Evolutionary conservation across 2,888 invertebrate genomes (phyloP).

Genomic region (Leistus spinibarbis): DNA sequence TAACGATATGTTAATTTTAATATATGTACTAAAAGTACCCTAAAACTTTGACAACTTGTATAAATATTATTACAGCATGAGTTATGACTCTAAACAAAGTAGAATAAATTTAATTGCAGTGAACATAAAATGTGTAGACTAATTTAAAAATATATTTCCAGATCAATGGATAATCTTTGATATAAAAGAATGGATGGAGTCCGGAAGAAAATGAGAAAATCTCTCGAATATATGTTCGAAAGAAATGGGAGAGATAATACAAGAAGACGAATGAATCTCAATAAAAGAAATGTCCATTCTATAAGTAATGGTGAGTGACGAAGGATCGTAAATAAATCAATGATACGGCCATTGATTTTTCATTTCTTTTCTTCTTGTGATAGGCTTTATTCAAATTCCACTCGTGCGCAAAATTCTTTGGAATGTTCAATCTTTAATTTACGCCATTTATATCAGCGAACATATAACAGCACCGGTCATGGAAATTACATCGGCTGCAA

Average conservation of each 20-base stretch:
- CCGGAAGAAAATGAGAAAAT: neutral
- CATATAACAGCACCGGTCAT: no score
- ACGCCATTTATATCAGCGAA: no score
- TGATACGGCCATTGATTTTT: constrained; percentile 21
- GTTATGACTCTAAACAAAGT: neutral
- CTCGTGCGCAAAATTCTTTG: neutral
- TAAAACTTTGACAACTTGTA: neutral
- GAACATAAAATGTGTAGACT: neutral
- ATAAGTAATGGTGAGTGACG: constrained; percentile 33
- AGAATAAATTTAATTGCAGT: neutral
- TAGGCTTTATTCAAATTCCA: neutral
- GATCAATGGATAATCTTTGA: neutral
- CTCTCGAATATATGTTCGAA: neutral
- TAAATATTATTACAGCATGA: neutral
- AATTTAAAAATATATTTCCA: neutral
- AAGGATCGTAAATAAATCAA: constrained; percentile 31
- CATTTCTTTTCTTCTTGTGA: neutral
- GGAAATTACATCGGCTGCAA: no score
- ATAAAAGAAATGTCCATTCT: constrained; percentile 32
- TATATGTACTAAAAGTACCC: neutral
- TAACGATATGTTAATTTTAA: neutral
- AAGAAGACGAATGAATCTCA: constrained; percentile 30
- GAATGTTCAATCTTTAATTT: no score
- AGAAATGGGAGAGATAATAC: constrained; percentile 33
- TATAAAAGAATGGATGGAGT: neutral